phyloP scores from a whole-genome alignment of 2,797 vertebrate genomes.

The Myripristis murdjan region DNA sequence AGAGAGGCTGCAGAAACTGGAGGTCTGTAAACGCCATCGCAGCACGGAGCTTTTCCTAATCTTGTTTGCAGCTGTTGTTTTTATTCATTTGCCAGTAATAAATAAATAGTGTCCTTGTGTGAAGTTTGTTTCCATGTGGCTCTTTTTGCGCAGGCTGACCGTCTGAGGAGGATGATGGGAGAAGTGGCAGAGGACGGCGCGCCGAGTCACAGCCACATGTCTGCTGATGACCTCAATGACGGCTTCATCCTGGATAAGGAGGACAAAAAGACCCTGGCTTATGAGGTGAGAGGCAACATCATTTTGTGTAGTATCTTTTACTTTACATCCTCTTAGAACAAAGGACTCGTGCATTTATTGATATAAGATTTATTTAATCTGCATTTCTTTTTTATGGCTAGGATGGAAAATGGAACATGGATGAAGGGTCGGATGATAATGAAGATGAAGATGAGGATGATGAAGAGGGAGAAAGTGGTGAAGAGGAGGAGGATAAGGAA shows the following conservation, averaged over 20 bases:
- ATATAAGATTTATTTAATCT: not conserved
- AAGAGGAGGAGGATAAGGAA: slow-evolving; percentile 15
- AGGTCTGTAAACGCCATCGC: slow-evolving; percentile 79
- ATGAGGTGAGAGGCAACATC: slow-evolving; percentile 83
- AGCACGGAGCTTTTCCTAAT: not conserved
- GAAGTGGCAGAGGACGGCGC: slow-evolving; percentile 68
- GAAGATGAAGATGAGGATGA: slow-evolving; percentile 45
- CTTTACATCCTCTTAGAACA: too few species aligned
- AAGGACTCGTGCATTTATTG: not conserved
- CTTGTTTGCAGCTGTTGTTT: not conserved
- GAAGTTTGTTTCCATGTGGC: not conserved
- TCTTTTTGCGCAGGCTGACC: slow-evolving; percentile 87
- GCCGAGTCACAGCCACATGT: slow-evolving; percentile 83
- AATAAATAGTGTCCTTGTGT: too few species aligned
- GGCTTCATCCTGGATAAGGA: slow-evolving; percentile 93
- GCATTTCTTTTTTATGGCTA: slow-evolving; percentile 55
- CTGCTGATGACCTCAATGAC: slow-evolving; percentile 95
- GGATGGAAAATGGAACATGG: slow-evolving; percentile 91
- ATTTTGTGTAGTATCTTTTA: too few species aligned
- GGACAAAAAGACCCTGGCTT: slow-evolving; percentile 89
- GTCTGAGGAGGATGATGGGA: slow-evolving; percentile 94
- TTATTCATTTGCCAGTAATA: too few species aligned
- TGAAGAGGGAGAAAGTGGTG: slow-evolving; percentile 29
- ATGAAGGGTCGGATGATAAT: slow-evolving; percentile 53
- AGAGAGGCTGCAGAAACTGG: slow-evolving; percentile 89